Conservation (phyloP, 1,140 invertebrate species). For the Drosophila kikkawai region DNA sequence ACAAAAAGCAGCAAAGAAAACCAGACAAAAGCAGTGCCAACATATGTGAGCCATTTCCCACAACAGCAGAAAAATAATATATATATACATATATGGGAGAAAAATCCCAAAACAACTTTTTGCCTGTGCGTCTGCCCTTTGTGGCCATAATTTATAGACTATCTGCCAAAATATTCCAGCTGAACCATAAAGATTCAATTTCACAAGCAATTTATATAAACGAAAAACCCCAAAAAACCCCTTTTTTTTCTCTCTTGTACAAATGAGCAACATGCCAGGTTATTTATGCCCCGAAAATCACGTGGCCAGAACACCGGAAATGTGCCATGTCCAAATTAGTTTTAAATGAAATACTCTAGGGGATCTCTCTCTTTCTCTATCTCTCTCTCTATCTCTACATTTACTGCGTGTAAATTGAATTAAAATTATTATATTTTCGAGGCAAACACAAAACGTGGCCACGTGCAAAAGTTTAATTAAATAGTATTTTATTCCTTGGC, state of each 20-base stretch:
- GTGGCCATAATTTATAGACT: conserved; percentile 84
- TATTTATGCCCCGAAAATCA: conserved; percentile 71
- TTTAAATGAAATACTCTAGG: conserved; percentile 39
- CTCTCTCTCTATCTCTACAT: background rate
- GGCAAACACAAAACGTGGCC: conserved; percentile 38
- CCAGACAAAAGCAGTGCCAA: conserved; percentile 37
- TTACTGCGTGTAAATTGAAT: conserved; percentile 66
- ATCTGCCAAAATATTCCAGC: conserved; percentile 84
- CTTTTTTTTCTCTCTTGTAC: conserved; percentile 14
- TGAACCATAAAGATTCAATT: conserved; percentile 84
- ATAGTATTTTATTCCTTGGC: conserved; percentile 72
- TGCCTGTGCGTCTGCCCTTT: conserved; percentile 71
- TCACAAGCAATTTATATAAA: conserved; percentile 82
- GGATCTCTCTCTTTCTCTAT: background rate
- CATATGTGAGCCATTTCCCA: conserved; percentile 46
- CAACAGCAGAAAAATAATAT: conserved; percentile 8
- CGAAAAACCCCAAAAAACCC: conserved; percentile 17
- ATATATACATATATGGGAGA: conserved; percentile 21
- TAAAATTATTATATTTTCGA: conserved; percentile 74
- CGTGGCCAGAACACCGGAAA: conserved; percentile 33
- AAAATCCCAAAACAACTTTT: conserved; percentile 63
- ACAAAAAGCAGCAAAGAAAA: conserved; percentile 17
- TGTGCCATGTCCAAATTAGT: conserved; percentile 43
- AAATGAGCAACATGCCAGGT: conserved; percentile 71
- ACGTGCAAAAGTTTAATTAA: conserved; percentile 81